Conservation (phyloP, 1,140 invertebrate genomes). For the Zaprionus lachaisei region DNA sequence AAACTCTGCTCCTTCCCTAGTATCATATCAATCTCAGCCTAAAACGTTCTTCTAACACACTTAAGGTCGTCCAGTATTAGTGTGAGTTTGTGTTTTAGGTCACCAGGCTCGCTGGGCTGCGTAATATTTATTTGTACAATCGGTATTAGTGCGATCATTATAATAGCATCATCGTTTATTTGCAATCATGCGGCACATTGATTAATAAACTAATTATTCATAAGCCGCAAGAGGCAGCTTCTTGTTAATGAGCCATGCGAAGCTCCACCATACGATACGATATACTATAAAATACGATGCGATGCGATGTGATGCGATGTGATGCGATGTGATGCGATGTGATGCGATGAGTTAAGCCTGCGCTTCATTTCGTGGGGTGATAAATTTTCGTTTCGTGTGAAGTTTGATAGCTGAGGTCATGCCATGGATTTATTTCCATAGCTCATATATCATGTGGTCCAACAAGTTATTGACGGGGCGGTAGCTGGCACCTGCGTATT, state of each 20-base stretch:
- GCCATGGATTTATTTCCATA: conserved; percentile 78
- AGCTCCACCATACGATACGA: conserved; percentile 17
- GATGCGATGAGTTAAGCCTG: conserved; percentile 62
- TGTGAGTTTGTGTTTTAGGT: conserved; percentile 16
- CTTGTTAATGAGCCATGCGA: conserved; percentile 79
- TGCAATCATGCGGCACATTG: conserved; percentile 68
- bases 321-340: conserved; percentile 32
- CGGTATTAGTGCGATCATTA: conserved; percentile 76
- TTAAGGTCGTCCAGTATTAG: not conserved
- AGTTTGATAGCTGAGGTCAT: conserved; percentile 81
- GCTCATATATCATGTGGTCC: conserved; percentile 72
- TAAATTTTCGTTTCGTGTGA: conserved; percentile 61
- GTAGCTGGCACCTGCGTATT: conserved; percentile 76
- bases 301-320: conserved; percentile 2
- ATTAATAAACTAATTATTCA: conserved; percentile 82
- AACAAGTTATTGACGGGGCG: conserved; percentile 62
- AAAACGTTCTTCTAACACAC: not conserved
- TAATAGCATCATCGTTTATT: conserved; percentile 79
- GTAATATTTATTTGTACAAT: conserved; percentile 36
- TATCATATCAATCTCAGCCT: not conserved
- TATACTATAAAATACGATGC: not conserved
- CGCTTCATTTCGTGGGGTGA: conserved; percentile 42
- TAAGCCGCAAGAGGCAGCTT: conserved; percentile 74
- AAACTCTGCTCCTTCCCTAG: not conserved
- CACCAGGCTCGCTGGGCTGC: conserved; percentile 11